phyloP scores from a whole-genome alignment of 2,113 vertebrate species.

The Geococcyx californianus region DNA sequence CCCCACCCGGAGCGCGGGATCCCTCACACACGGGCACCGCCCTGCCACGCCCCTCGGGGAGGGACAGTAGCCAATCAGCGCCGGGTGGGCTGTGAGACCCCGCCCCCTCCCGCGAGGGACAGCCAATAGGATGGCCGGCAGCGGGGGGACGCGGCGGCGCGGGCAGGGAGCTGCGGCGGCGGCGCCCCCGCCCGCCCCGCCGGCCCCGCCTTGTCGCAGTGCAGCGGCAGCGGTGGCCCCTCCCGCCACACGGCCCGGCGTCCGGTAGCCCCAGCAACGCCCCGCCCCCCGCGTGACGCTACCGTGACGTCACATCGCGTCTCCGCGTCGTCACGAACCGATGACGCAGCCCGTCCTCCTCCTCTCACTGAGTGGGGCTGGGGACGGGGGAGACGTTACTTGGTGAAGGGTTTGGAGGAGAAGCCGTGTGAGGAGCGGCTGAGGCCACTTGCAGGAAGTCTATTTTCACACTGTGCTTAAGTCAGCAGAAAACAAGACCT shows the following conservation, averaged over 20 bases:
- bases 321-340: rapidly evolving
- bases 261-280: slow-evolving; percentile 71
- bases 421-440: no score
- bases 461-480: no score
- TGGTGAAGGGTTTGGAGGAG: no score
- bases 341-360: not conserved
- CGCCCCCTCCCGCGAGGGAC: not conserved
- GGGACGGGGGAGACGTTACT: rapidly evolving
- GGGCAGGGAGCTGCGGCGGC: not conserved
- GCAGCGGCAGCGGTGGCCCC: slow-evolving; percentile 42
- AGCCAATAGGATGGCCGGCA: not conserved
- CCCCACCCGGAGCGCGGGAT: not conserved
- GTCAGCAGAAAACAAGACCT: no score
- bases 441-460: no score
- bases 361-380: rapidly evolving
- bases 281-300: not conserved
- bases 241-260: slow-evolving; percentile 26
- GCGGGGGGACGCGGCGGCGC: not conserved
- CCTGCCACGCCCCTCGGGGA: not conserved
- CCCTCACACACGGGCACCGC: not conserved
- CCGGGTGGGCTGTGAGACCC: not conserved
- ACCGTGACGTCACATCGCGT: not conserved
- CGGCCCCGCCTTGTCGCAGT: slow-evolving; percentile 65
- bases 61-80: slow-evolving; percentile 38
- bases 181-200: no score